A percentile compares a stretch with the other conserved stretches of the same genome.
Evolutionary conservation across 2,888 invertebrate genomes (phyloP).

Genomic region (Scelioninae gen. 2): DNA sequence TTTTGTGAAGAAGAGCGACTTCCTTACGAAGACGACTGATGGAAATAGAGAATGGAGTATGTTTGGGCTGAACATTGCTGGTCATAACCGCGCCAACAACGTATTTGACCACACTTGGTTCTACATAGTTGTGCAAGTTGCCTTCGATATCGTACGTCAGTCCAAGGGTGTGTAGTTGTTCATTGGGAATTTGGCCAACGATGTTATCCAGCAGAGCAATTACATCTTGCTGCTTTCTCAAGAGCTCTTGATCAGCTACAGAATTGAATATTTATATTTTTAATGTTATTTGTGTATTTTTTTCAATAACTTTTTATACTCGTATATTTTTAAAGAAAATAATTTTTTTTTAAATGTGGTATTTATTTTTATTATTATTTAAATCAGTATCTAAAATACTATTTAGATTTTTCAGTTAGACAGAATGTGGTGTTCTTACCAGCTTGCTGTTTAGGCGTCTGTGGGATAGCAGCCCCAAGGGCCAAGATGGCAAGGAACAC

Average conservation of each 20-base stretch:
- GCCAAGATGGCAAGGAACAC: constrained; percentile 71
- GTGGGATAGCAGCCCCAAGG: constrained; percentile 67
- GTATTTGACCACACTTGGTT: constrained; percentile 76
- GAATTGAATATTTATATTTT: constrained; percentile 17
- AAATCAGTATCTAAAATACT: constrained; percentile 1
- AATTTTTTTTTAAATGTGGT: neutral
- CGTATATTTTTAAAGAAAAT: too few relatives aligned
- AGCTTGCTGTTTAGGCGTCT: constrained; percentile 66
- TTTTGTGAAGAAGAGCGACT: constrained; percentile 80
- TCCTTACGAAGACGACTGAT: constrained; percentile 80
- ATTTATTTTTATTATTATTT: too few relatives aligned
- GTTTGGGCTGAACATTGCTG: constrained; percentile 78
- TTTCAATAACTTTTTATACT: too few relatives aligned
- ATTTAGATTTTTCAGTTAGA: constrained; percentile 5
- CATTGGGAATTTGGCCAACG: constrained; percentile 79
- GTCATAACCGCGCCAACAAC: constrained; percentile 78
- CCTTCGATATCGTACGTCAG: constrained; percentile 79
- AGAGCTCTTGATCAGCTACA: constrained; percentile 78
- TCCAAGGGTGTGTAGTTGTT: constrained; percentile 78
- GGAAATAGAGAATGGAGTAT: constrained; percentile 80
- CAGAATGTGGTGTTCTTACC: constrained; percentile 66
- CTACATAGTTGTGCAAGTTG: constrained; percentile 78
- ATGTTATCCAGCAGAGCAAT: constrained; percentile 80
- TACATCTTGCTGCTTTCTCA: constrained; percentile 78
- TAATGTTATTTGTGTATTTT: too few relatives aligned